Evolutionary conservation across 2,888 invertebrate species (phyloP), one percentile per base, ranked within the genome.

Genomic region (Amphipoea lucens): DNA sequence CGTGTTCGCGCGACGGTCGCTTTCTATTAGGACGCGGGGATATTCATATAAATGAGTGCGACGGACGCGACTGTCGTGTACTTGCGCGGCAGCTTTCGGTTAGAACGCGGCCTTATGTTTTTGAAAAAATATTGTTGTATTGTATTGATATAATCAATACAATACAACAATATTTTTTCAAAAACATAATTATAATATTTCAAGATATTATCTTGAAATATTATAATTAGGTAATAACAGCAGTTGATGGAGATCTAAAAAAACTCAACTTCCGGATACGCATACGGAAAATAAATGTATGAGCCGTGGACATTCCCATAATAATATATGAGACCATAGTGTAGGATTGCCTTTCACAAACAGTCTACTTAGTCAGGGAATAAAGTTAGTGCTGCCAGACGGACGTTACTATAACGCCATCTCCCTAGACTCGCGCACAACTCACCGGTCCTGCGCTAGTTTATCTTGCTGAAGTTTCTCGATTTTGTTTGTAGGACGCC

Each of bases 381-480:
- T 2, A 51, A 36, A 9, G 17, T 51, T 23, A 17, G 9, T 4
- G 40, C 12, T 23, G n/a, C 23, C 7, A 17, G 36, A 36, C 17
- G 23, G 36, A n/a, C 17, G n/a, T 62, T 29, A 36, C 23, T 12
- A n/a, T 71, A 90, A 88, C 90, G 93, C 92, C 96, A 95, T 94
- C 96, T 96, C 17, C 68, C 6, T 4, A 29, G 12, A 68, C 0
- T 7, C 1, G 1, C 4, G 17, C 4, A 77, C 42, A 91, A 92
- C 95, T 92, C 76, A 96, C 96, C 95, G 92, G 84, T 96, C 95
- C 48, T 91, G 91, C 0, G 85, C 76, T 40, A 96, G 92, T 85
- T 96, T 96, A 48, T 91, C 92, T 11, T 90, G 88, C 83, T 94
- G 92, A 29, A 92, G 91, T 78, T 90, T 92, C 82, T 94, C 92